Base-by-base conservation (phyloP, 2,113 vertebrate species). In the Hemibates koningsi region DNA sequence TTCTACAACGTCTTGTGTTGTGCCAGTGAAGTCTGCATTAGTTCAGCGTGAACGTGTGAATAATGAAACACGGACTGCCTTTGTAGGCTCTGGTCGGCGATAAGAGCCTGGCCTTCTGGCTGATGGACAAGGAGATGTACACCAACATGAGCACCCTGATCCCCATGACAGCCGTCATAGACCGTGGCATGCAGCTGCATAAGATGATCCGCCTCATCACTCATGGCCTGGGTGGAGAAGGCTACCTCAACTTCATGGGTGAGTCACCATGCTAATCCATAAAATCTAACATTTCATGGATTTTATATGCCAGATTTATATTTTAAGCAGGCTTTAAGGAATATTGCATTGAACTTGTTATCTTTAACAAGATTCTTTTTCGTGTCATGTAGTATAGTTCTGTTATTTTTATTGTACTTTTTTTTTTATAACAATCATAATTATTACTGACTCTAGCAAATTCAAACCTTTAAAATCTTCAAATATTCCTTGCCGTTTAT, bases 61-160 rank as follows among this genome's bases (percentile, higher is more conserved):
- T 87, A 13, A 83, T 87, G 27, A 85, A 76, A 68, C 21, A 34
- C 41, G 3, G 41, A 8, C 52, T 41, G 3, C 24, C 6, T 53
- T 36, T 78, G 6, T 7, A 99, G 99, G 98, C 99, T 0, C 97
- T 99, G 32, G 99, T 99, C 88, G 99, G 99, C 19, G 98, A 99
- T 95, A 99, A 99, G 96, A 97, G 97, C 0, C 91, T 99, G 95
- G 98, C 99, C 1, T 99, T 99, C 95, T 98, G 98, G 96, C 90
- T 99, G 95, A 99, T 99, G 98, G 99, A 99, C 96, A 98, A 98
- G 56, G 98, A 99, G 95, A 99, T 99, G 99, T 99, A 99, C 91
- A 98, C 97, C 86, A 98, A 98, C 95, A 99, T 99, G 99, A 98
- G 98, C 50, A 83, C 97, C 89, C 2, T 96, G 56, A 89, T 93